Evolutionary conservation across 2,888 invertebrate genomes (phyloP).

Genomic region (Nephrotoma appendiculata): DNA sequence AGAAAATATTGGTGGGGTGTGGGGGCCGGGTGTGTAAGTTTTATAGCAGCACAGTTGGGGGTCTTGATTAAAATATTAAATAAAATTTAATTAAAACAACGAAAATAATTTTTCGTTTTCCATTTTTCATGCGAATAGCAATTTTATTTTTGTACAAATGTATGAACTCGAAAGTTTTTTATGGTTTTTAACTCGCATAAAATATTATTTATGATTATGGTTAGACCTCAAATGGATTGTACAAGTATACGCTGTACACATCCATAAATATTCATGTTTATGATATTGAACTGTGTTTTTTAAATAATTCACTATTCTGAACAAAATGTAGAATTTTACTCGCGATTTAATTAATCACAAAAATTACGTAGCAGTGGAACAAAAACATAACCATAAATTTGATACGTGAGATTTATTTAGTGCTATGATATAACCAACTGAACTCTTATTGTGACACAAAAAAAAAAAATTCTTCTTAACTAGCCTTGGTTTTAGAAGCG

Average conservation of each 20-base stretch:
- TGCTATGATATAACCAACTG: neutral
- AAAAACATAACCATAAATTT: neutral
- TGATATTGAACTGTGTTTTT: neutral
- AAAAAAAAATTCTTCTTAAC: too few species aligned
- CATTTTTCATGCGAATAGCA: neutral
- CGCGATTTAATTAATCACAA: neutral
- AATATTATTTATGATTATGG: neutral
- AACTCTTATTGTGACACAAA: too few species aligned
- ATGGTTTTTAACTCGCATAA: neutral
- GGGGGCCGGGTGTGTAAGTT: neutral
- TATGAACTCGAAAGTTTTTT: neutral
- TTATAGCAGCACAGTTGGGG: neutral
- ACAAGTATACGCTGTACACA: neutral
- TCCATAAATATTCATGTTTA: neutral
- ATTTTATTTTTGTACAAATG: neutral
- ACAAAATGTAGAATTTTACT: neutral
- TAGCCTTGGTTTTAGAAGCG: too few species aligned
- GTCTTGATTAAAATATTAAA: neutral
- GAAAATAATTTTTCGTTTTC: neutral
- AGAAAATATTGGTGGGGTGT: neutral
- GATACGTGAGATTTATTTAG: neutral
- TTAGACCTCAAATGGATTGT: neutral
- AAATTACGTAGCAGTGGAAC: neutral
- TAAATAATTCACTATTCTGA: neutral
- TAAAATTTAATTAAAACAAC: neutral